Base-by-base conservation (phyloP, 1,140 invertebrate genomes). In the Drosophila varians region DNA sequence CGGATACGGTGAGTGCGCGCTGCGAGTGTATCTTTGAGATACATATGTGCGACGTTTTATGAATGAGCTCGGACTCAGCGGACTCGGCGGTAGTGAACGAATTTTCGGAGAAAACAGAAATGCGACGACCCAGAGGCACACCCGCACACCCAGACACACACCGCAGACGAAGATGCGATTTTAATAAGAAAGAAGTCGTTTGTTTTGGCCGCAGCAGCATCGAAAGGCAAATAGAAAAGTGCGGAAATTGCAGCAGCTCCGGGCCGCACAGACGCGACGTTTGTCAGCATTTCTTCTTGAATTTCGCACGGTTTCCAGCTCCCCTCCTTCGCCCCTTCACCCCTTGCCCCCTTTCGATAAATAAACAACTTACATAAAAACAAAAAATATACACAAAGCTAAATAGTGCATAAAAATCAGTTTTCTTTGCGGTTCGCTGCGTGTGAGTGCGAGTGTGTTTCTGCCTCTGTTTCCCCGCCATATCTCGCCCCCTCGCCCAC, bases 391-490 rank as follows among this genome's bases (percentile, higher is more conserved):
- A 43, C 52, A 61, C 66, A 61, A 79, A 86, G 58, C 72, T 79
- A 84, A 84, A 84, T 86, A 84, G 80, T 84, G 80, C 80, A 83
- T 84, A 79, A 76, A 84, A 80, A 86, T 84, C 47, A 56, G 74
- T 77, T 82, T 80, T 77, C 66, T 66, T 74, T 76, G 72, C 77
- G 77, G 52, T 80, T 80, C 77, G 65, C 53, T 49, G 49, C 26
- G 34, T 36, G 49, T 26, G 53, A 60, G 38, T 45, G 57, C 31
- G 36, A 9, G 42, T 45, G 51, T 47, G 56, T 51, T 49, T 58
- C 34, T 40, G 45, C 28, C 28, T 60, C 18, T 28, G 43, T 64
- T 11, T 21, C 60, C 40, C 18, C 11, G 9, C 7, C 19, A 9
- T 16, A 28, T 40, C 8, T 28, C 25, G 36, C 52, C 12, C 28